Percentiles rank a stretch among this genome's conserved stretches.
Conservation (phyloP, 2,113 vertebrate genomes). For the Amazona vittata region DNA sequence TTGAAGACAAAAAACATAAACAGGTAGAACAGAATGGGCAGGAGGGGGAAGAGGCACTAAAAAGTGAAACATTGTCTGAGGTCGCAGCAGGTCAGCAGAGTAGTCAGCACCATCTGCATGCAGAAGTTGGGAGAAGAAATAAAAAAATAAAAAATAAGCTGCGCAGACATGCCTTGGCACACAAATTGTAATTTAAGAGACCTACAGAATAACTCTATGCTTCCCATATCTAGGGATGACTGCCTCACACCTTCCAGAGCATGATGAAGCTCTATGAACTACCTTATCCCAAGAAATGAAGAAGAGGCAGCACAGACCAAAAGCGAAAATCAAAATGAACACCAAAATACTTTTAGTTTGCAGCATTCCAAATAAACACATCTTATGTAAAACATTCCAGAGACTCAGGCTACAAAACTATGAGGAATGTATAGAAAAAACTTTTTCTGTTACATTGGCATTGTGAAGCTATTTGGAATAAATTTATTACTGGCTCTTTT, state of each 20-base stretch:
- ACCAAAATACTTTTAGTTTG: not conserved
- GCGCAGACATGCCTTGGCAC: not conserved
- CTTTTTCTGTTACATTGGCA: not conserved
- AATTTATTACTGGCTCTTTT: not conserved
- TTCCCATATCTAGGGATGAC: not conserved
- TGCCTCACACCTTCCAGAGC: not conserved
- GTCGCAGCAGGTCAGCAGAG: not conserved
- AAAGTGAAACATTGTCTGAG: not conserved
- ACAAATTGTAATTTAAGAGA: not conserved
- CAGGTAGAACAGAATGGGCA: not conserved
- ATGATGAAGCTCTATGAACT: not conserved
- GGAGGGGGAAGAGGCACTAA: constrained; percentile 11
- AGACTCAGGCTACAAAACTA: not conserved
- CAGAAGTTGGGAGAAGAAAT: not conserved
- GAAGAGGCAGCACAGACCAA: not conserved
- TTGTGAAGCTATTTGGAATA: not conserved
- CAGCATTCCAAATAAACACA: not conserved
- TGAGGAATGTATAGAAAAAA: not conserved
- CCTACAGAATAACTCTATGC: not conserved
- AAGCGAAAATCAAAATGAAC: not conserved
- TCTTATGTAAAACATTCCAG: not conserved
- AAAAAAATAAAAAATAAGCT: not conserved
- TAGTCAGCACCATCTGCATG: not conserved
- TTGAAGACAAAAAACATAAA: not conserved
- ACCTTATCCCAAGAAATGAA: not conserved